phyloP scores from a whole-genome alignment of 2,113 vertebrate genomes.

The Leptobrachium ailaonicum region DNA sequence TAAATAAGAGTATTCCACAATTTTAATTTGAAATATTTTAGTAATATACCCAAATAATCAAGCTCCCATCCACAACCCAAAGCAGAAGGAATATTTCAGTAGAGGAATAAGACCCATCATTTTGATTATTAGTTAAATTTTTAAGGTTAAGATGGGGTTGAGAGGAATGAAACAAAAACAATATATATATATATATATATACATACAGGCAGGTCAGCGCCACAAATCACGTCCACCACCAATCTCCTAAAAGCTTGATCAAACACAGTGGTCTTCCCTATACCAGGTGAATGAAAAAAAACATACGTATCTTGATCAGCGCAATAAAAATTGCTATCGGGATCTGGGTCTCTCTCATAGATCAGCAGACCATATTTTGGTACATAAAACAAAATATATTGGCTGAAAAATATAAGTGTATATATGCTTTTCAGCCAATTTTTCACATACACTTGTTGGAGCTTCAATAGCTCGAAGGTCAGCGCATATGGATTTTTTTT shows the following conservation, averaged over 20 bases:
- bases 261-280: too few relatives aligned
- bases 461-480: too few relatives aligned
- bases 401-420: too few relatives aligned
- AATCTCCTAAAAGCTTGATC: too few relatives aligned
- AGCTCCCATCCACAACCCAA: slow-evolving; percentile 12
- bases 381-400: too few relatives aligned
- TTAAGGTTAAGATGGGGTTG: not conserved
- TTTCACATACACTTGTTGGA: too few relatives aligned
- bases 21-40: not conserved
- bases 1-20: not conserved
- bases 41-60: slow-evolving; percentile 14
- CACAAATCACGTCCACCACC: too few relatives aligned
- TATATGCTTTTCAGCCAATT: too few relatives aligned
- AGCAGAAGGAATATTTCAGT: not conserved
- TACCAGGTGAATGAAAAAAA: not conserved
- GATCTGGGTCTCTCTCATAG: too few relatives aligned
- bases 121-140: not conserved
- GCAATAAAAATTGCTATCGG: too few relatives aligned
- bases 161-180: slow-evolving; percentile 4
- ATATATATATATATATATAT: not conserved
- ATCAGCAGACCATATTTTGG: too few relatives aligned
- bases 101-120: not conserved
- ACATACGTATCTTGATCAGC: not conserved
- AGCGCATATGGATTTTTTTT: too few relatives aligned
- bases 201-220: not conserved